Base-by-base conservation (phyloP, 2,113 vertebrate genomes). In the Ceratotherium simum region DNA sequence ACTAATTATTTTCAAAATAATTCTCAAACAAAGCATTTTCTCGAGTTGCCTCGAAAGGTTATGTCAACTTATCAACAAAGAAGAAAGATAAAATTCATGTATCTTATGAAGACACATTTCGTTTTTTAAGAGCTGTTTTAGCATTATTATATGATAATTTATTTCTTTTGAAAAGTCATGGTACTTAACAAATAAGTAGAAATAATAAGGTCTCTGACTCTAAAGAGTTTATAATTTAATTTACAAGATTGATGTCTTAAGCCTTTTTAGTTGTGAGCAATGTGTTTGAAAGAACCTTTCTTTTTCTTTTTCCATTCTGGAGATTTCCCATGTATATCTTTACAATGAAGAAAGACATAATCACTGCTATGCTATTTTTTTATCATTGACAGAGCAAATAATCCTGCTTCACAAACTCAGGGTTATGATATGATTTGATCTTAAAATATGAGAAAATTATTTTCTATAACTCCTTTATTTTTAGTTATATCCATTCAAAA, bases 1-100 rank as follows among this genome's bases (percentile, higher is more conserved):
- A 54, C 42, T 96, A 91, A 92, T 82, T 67, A 82, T 80, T 89
- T 90, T n/a, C 20, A 70, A 81, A 94, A 81, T 46, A 54, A 56
- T 85, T 92, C 48, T 70, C 54, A 96, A 96, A 39, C 33, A 70
- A 78, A 95, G 58, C 25, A 51, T 58, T 87, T 65, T 90, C 31
- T 65, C 72, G 27, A 56, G 54, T 69, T 90, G 42, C 23, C 13
- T 78, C 86, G 51, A 95, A 95, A 92, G 25, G 36, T 94, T 92
- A 80, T 80, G n/a, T 51, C 42, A 94, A 78, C 3, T 62, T 72
- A 75, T 51, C 42, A 67, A 73, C 60, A 89, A 64, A 81, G 60
- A 82, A 75, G 36, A 69, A 85, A 86, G 42, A 62, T 69, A 80
- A 78, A 36, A 8, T 80, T 51, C 51, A 60, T 65, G 76, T 97